Conservation (phyloP, 1,140 invertebrate genomes). For the Anadara kagoshimensis region DNA sequence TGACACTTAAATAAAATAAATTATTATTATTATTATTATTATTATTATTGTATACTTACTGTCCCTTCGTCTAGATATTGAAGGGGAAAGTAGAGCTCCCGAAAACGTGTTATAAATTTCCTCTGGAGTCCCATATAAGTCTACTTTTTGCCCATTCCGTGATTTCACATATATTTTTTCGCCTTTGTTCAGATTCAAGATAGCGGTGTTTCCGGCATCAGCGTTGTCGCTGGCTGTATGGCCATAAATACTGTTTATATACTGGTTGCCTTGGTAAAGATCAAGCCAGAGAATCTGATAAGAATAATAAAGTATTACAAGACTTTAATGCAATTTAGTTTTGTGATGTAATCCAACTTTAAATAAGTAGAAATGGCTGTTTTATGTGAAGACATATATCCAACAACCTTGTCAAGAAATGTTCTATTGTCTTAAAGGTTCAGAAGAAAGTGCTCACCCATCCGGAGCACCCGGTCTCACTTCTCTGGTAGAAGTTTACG, state of each 20-base stretch:
- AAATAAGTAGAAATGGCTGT: no score
- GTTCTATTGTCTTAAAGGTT: no score
- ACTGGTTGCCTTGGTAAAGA: conserved; percentile 22
- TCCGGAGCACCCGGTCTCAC: no score
- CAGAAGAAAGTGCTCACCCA: no score
- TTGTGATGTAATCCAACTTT: not conserved
- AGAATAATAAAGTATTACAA: not conserved
- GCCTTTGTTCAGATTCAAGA: conserved; percentile 20
- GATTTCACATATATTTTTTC: conserved; percentile 21
- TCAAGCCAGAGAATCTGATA: conserved; percentile 35
- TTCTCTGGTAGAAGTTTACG: no score
- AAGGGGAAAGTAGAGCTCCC: no score
- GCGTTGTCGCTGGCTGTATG: conserved; percentile 18
- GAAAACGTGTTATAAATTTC: conserved; percentile 31
- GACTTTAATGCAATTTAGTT: not conserved
- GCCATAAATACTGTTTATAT: conserved; percentile 24
- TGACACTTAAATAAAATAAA: no score
- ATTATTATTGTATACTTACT: no score
- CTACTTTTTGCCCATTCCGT: conserved; percentile 11
- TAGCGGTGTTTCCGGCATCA: conserved; percentile 30
- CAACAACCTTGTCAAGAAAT: no score
- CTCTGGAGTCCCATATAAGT: conserved; percentile 20
- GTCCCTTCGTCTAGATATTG: no score
- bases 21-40: no score
- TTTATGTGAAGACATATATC: no score